Base-by-base conservation (phyloP, 2,888 invertebrate genomes). In the Spodoptera exigua region DNA sequence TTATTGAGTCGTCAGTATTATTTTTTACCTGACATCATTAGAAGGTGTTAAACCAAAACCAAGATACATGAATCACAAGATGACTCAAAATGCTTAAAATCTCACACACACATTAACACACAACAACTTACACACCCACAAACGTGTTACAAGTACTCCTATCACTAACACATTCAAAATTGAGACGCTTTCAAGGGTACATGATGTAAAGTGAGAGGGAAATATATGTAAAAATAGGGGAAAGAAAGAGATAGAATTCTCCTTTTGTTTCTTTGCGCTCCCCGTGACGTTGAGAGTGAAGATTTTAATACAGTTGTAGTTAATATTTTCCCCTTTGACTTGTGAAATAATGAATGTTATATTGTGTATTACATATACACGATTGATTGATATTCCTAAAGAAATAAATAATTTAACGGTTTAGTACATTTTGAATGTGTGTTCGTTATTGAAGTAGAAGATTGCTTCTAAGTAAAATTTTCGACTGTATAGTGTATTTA, bases 241-340 rank as follows among this genome's bases (percentile, higher is more conserved):
- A 64, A 77, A 63, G 83, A 87, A 78, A 68, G 88, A 83, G 89
- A 91, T 66, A 78, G 71, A 77, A 80, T 56, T 80, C 64, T 72
- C 79, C 92, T 92, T 91, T 94, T 94, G 93, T 94, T 93, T 93
- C 89, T 91, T 85, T 89, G 90, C 92, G 91, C 93, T 89, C 87
- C 86, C 88, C 83, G 85, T 88, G 87, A 89, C 84, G 86, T 78
- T 77, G 83, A 81, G 86, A 88, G 84, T 81, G 79, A 84, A 84
- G 87, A 90, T 88, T 90, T 88, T 91, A 92, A 93, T 90, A 93
- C 89, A 89, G 89, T 92, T 90, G 89, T 90, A 89, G 85, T 89
- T 87, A 88, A 85, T 87, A 84, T 67, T 79, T 81, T 88, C 86
- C 78, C 80, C 78, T 67, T 72, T 76, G 76, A 77, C 80, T 78